A percentile compares a stretch with the other conserved stretches of the same genome.
phyloP scores from a whole-genome alignment of 2,888 invertebrate genomes.

The Andrena haemorrhoa region DNA sequence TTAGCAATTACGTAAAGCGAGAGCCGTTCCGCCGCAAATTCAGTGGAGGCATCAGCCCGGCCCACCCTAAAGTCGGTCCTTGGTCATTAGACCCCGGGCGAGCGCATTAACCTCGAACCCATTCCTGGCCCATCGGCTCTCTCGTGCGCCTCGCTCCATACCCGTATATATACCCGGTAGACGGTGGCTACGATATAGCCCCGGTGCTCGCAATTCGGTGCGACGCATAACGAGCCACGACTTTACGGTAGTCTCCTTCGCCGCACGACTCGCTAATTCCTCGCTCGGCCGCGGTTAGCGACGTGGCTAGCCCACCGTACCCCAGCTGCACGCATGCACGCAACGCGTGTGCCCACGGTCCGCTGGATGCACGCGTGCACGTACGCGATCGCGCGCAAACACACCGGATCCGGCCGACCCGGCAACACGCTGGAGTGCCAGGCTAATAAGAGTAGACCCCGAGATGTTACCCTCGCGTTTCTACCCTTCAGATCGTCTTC shows the following conservation, averaged over 20 bases:
- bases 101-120: conserved; percentile 68
- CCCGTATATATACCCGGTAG: conserved; percentile 51
- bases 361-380: conserved; percentile 35
- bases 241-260: conserved; percentile 64
- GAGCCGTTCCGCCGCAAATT: conserved; percentile 61
- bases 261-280: conserved; percentile 69
- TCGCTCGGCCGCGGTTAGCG: conserved; percentile 62
- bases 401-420: conserved; percentile 24
- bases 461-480: not conserved
- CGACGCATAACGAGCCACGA: conserved; percentile 61
- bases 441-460: not conserved
- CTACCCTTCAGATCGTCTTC: not conserved
- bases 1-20: conserved; percentile 62
- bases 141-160: conserved; percentile 47
- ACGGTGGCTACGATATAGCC: conserved; percentile 46
- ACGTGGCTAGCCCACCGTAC: conserved; percentile 40
- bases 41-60: conserved; percentile 51
- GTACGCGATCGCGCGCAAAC: conserved; percentile 38
- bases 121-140: conserved; percentile 61
- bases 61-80: conserved; percentile 66
- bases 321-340: not conserved
- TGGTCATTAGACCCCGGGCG: conserved; percentile 63
- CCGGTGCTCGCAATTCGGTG: conserved; percentile 35
- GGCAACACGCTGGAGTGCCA: not conserved
- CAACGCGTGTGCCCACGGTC: conserved; percentile 14